Evolutionary conservation across 2,797 vertebrate genomes (phyloP).

Genomic region (Synanceia verrucosa): DNA sequence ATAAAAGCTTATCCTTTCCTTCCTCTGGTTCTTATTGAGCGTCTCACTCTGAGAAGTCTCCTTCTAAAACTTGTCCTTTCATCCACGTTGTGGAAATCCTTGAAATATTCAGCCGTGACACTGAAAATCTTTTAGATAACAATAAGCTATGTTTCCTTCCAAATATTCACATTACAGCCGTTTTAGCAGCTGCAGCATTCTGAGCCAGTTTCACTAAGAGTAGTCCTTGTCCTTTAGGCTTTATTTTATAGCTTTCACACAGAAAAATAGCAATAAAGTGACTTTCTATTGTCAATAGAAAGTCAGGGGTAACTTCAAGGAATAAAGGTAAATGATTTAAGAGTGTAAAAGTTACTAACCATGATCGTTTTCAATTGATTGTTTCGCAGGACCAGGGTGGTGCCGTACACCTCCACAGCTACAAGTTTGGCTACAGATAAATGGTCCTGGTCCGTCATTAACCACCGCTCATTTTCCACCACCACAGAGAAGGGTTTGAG

Average conservation of each 20-base stretch:
- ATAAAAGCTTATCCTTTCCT: no score
- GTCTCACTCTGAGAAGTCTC: no score
- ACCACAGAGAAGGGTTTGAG: slow-evolving; percentile 52
- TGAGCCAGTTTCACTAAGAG: no score
- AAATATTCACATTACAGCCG: no score
- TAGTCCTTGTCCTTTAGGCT: no score
- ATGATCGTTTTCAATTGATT: slow-evolving; percentile 1
- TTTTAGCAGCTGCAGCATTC: no score
- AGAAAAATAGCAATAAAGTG: neutral
- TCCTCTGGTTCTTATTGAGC: no score
- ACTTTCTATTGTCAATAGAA: neutral
- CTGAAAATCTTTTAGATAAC: no score
- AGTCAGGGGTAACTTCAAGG: neutral
- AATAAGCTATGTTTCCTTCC: no score
- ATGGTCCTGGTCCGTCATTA: neutral
- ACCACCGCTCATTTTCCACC: slow-evolving; percentile 53
- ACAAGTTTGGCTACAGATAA: slow-evolving; percentile 52
- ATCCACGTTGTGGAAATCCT: no score
- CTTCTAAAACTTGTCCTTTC: no score
- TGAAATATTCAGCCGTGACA: no score
- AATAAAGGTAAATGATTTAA: neutral
- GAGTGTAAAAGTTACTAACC: slow-evolving; percentile 27
- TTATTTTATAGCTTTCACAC: neutral
- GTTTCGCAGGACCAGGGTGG: slow-evolving; percentile 38
- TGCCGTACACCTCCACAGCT: slow-evolving; percentile 45